Evolutionary conservation across 92 coral and sea anemone genomes (phyloP).

Genomic region (Palythoa heliodiscus): DNA sequence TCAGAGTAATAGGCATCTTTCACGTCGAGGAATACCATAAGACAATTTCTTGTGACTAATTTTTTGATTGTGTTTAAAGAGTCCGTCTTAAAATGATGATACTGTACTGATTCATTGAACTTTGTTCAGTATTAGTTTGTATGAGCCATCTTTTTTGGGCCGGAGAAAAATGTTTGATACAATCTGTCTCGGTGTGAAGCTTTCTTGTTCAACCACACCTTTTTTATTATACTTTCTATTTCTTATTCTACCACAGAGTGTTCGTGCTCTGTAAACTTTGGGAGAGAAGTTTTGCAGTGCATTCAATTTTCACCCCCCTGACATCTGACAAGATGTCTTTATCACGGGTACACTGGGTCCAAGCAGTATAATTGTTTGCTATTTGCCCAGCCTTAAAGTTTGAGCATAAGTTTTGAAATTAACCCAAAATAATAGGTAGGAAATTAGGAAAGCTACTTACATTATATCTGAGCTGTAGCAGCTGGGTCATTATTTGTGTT

Average conservation of each 20-base stretch:
- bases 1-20: background rate
- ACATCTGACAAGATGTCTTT: constrained; percentile 51
- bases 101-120: constrained; percentile 29
- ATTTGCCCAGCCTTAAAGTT: constrained; percentile 32
- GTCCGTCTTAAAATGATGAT: constrained; percentile 49
- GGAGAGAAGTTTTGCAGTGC: constrained; percentile 26
- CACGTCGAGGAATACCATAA: constrained; percentile 38
- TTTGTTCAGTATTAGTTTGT: constrained; percentile 42
- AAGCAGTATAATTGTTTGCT: constrained; percentile 16
- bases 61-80: constrained; percentile 41
- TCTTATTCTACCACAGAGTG: constrained; percentile 34
- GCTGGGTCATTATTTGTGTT: constrained; percentile 12
- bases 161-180: constrained; percentile 52
- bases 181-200: constrained; percentile 41
- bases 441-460: constrained; percentile 1
- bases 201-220: constrained; percentile 35
- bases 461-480: background rate
- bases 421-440: constrained; percentile 1
- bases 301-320: constrained; percentile 46
- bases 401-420: constrained; percentile 4
- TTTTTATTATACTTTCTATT: constrained; percentile 39
- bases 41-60: constrained; percentile 38
- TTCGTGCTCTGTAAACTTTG: constrained; percentile 31
- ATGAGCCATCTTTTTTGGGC: constrained; percentile 32
- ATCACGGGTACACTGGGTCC: constrained; percentile 51